phyloP scores from a whole-genome alignment of 2,797 vertebrate genomes.

The Myripristis murdjan region DNA sequence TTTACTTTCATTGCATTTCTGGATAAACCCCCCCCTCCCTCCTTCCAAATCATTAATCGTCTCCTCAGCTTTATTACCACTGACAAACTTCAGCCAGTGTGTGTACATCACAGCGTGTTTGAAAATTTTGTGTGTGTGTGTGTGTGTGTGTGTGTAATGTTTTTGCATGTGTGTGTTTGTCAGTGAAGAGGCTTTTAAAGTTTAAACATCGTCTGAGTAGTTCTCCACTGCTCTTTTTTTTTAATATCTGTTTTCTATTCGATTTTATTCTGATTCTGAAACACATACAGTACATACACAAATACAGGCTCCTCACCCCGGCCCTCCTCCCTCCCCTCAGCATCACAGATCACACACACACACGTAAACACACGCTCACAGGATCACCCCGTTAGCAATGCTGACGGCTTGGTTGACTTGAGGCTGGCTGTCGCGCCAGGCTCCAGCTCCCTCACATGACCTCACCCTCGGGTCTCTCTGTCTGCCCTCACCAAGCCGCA shows the following conservation, averaged over 20 bases:
- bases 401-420: slow-evolving; percentile 52
- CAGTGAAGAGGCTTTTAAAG: no score
- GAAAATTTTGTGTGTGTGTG: not conserved
- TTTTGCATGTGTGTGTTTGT: not conserved
- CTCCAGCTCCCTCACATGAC: slow-evolving; percentile 80
- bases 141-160: not conserved
- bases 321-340: slow-evolving; percentile 6
- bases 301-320: no score
- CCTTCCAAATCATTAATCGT: not conserved
- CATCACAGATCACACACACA: slow-evolving; percentile 24
- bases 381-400: slow-evolving; percentile 22
- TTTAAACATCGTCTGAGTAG: no score
- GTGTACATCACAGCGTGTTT: no score
- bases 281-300: no score
- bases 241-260: no score
- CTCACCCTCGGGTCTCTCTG: slow-evolving; percentile 70
- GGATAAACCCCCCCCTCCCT: not conserved
- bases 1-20: not conserved
- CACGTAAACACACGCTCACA: slow-evolving; percentile 12
- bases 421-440: slow-evolving; percentile 70
- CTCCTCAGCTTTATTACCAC: not conserved
- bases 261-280: no score
- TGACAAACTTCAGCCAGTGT: not conserved
- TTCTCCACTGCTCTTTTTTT: no score
- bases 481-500: slow-evolving; percentile 62